Base-by-base conservation (phyloP, 2,797 vertebrate species). In the Melanotaenia parkinsoni region DNA sequence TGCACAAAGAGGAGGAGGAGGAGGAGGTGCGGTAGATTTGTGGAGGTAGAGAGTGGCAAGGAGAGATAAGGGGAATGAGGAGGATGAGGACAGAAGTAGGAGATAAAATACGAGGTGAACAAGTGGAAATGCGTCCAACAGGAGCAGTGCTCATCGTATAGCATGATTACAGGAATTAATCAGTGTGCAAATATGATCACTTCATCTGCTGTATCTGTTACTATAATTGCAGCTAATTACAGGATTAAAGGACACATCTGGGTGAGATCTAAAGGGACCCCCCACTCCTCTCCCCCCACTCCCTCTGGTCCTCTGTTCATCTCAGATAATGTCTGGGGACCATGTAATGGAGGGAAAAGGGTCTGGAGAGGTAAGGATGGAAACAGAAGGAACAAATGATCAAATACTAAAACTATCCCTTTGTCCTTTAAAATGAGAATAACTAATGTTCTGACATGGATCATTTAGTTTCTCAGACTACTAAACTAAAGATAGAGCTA, bases 241-340 rank as follows among this genome's bases (percentile, higher is more conserved):
- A 76, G 76, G 86, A 90, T 85, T 90, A 89, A 92, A 90, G 85
- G 74, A 82, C 78, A 75, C 85, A 90, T 87, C 86, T 88, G 85
- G 76, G 76, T 57, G 76, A 80, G 85, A 85, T 85, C 80, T 86
- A 47, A 89, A 67, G 79, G 66, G 72, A 58, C 30, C 14, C 30
- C 63, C 40, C 30, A 5, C 8, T 1, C 11, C 33, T 7, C 8
- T 0, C 11, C 14, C 5, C 30, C 4, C 26, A 0, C 47, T 58
- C 45, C 68, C 72, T 54, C 68, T 43, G 32, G 63, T 79, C 70
- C 74, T 70, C 67, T 67, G 32, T 74, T 83, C 72, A 77, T 72
- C 51, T 51, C 75, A 70, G 38, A 11, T 72, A n/a, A 38, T 53
- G 72, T 79, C 40, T 51, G 47, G 65, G 61, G 74, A 47, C 30